These are phyloP conservation scores for Drosophila tripunctata DNA, from an alignment of 2,888 invertebrate species.

Conservation along the genomic window DNA sequence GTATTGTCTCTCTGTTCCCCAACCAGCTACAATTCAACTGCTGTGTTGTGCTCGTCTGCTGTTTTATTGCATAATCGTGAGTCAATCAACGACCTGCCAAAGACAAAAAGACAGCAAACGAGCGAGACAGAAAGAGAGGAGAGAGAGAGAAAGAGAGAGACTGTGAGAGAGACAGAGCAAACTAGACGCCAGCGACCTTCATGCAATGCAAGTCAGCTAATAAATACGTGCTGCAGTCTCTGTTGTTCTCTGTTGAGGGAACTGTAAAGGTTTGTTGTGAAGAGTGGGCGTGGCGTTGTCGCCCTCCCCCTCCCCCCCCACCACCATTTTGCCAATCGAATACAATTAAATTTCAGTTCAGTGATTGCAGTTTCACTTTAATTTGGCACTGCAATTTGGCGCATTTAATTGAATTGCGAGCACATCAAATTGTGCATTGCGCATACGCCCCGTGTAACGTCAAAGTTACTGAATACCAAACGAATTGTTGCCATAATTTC, in stretches of 20 bases:
- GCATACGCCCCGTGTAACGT: conserved; percentile 51
- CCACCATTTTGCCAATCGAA: too few relatives aligned
- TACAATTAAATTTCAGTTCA: conserved; percentile 65
- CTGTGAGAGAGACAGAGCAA: background rate
- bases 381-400: conserved; percentile 53
- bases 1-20: conserved; percentile 56
- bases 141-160: background rate
- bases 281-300: conserved; percentile 1
- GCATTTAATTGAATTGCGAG: conserved; percentile 68
- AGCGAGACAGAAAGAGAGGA: background rate
- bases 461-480: conserved; percentile 26
- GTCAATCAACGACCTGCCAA: conserved; percentile 71
- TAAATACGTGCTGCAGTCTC: conserved; percentile 75
- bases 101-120: background rate
- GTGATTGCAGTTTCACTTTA: conserved; percentile 59
- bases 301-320: background rate
- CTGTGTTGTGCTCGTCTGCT: conserved; percentile 51
- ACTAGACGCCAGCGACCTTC: conserved; percentile 44
- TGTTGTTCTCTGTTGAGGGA: too few relatives aligned
- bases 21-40: conserved; percentile 27
- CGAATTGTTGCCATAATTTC: conserved; percentile 72
- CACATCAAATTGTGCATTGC: conserved; percentile 59
- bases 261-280: too few relatives aligned
- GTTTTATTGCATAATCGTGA: conserved; percentile 82
- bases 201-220: conserved; percentile 75